Evolutionary conservation across 2,113 vertebrate species (phyloP).

Genomic region (Trinectes maculatus): DNA sequence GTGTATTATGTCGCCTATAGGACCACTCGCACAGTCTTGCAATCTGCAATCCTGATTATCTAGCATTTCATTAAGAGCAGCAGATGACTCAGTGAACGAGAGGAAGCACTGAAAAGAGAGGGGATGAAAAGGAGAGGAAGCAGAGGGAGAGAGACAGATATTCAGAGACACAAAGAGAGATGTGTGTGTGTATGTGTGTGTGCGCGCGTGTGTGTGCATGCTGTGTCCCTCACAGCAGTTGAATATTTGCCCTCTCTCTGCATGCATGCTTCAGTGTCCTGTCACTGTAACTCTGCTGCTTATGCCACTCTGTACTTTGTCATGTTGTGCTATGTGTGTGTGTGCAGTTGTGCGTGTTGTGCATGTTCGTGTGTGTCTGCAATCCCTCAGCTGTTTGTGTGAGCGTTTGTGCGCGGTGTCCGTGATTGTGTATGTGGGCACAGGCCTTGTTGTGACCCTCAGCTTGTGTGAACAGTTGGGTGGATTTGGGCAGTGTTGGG

Average conservation of each 20-base stretch:
- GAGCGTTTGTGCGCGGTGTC: conserved; percentile 1
- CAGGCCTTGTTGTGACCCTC: conserved; percentile 22
- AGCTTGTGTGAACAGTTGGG: conserved; percentile 22
- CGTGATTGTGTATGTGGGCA: conserved; percentile 18
- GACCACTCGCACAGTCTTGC: conserved; percentile 42
- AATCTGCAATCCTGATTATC: conserved; percentile 73
- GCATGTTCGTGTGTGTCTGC: conserved; percentile 6
- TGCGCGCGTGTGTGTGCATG: conserved; percentile 3
- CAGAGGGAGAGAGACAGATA: conserved; percentile 41
- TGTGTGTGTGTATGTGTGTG: conserved; percentile 22
- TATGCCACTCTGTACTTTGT: conserved; percentile 67
- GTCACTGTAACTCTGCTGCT: conserved; percentile 59
- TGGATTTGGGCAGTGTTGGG: conserved; percentile 2
- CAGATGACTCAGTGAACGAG: conserved; percentile 63
- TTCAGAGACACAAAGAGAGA: conserved; percentile 30
- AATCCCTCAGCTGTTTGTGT: conserved; percentile 30
- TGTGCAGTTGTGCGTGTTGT: conserved; percentile 1
- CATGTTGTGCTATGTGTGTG: conserved; percentile 36
- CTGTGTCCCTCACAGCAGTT: conserved; percentile 53
- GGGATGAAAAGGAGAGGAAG: conserved; percentile 36
- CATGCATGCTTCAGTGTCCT: conserved; percentile 60
- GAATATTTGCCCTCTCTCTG: conserved; percentile 54
- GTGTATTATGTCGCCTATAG: conserved; percentile 24
- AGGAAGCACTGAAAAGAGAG: conserved; percentile 19
- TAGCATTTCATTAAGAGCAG: conserved; percentile 69